phyloP scores from a whole-genome alignment of 2,113 vertebrate species.

The Percopsis transmontana region DNA sequence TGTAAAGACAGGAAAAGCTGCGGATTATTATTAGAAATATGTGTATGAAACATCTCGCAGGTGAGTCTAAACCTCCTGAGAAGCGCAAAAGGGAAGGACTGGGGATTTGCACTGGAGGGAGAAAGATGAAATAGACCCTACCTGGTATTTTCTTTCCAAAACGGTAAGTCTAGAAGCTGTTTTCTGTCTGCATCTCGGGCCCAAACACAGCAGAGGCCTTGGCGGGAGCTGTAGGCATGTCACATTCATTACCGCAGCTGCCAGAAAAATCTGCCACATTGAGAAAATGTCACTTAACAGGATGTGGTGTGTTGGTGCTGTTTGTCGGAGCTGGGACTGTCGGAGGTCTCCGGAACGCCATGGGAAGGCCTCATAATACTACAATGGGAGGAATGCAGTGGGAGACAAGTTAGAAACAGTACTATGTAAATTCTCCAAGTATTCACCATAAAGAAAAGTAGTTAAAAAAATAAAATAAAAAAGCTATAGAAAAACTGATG shows the following conservation, averaged over 20 bases:
- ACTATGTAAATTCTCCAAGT: conserved; percentile 3
- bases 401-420: background rate
- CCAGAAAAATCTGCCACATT: conserved; percentile 39
- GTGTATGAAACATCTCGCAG: background rate
- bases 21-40: conserved; percentile 23
- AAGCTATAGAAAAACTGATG: background rate
- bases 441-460: background rate
- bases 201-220: background rate
- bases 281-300: conserved; percentile 27
- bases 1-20: conserved; percentile 12
- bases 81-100: background rate
- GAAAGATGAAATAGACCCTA: background rate
- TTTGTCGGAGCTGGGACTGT: background rate
- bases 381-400: background rate
- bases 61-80: conserved; percentile 1
- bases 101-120: background rate
- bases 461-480: too few species aligned
- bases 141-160: background rate
- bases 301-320: conserved; percentile 18
- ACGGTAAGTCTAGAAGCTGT: conserved; percentile 9
- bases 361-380: background rate
- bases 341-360: background rate
- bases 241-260: conserved; percentile 35
- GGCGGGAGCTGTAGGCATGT: conserved; percentile 7
- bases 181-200: background rate